phyloP scores from a whole-genome alignment of 2,797 vertebrate genomes.

The Acestrorhynchus altus region DNA sequence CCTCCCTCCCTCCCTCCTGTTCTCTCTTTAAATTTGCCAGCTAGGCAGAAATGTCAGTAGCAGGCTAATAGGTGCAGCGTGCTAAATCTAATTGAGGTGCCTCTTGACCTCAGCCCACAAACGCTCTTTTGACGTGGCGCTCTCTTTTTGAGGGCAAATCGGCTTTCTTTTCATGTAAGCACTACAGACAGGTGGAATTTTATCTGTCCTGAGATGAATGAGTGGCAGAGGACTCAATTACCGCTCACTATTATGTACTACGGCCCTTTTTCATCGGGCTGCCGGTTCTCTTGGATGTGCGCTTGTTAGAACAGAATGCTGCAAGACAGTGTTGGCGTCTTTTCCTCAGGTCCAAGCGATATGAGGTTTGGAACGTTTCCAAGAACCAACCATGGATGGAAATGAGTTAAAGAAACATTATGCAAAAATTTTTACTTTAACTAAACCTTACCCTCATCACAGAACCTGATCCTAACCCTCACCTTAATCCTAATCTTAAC shows the following conservation, averaged over 20 bases:
- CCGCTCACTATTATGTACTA: conserved; percentile 64
- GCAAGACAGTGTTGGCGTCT: background rate
- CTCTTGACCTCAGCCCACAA: conserved; percentile 74
- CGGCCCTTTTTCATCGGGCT: background rate
- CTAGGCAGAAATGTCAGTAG: conserved; percentile 77
- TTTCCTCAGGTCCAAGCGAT: background rate
- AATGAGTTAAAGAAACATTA: background rate
- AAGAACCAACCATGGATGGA: background rate
- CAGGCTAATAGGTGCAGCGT: conserved; percentile 67
- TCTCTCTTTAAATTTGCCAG: conserved; percentile 64
- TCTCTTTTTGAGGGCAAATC: conserved; percentile 75
- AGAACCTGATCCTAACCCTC: too few species aligned
- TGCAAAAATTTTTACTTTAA: too few species aligned
- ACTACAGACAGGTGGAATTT: conserved; percentile 71
- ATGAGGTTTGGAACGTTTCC: background rate
- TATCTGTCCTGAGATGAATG: conserved; percentile 72
- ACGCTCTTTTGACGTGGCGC: conserved; percentile 77
- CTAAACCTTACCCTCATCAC: too few species aligned
- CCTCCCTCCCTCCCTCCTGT: background rate
- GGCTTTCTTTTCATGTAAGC: conserved; percentile 74
- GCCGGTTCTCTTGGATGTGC: background rate
- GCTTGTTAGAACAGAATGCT: background rate
- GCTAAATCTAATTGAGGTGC: conserved; percentile 77
- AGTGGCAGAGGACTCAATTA: conserved; percentile 64
- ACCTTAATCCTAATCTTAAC: too few species aligned